A percentile compares a stretch with the other conserved stretches of the same genome.
Conservation (phyloP, 1,140 invertebrate genomes). For the Papilio helenus region DNA sequence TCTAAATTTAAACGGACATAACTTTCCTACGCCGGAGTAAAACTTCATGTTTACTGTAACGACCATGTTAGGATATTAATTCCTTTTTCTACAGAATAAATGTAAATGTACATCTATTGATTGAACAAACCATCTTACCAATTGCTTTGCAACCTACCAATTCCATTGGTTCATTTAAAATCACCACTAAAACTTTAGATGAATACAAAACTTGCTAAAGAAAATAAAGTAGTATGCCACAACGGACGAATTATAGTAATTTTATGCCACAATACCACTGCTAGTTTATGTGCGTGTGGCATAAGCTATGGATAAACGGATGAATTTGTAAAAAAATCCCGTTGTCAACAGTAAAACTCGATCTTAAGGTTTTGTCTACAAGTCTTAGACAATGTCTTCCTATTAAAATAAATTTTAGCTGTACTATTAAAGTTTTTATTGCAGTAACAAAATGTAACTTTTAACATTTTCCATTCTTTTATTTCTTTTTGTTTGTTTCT, state of each 20-base stretch:
- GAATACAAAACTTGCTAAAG: background rate
- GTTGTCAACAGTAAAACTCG: too few species aligned
- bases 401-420: conserved; percentile 30
- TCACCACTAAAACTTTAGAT: background rate
- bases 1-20: conserved; percentile 34
- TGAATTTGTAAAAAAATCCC: too few species aligned
- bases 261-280: background rate
- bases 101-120: background rate
- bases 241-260: background rate
- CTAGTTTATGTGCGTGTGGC: background rate
- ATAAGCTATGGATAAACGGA: too few species aligned
- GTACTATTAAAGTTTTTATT: conserved; percentile 32
- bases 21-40: conserved; percentile 31
- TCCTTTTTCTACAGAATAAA: background rate
- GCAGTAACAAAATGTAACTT: conserved; percentile 33
- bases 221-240: background rate
- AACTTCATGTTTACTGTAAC: conserved; percentile 34
- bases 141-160: too few species aligned
- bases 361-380: background rate
- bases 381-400: background rate
- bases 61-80: conserved; percentile 1
- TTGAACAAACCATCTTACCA: too few species aligned
- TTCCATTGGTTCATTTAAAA: background rate
- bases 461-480: conserved; percentile 32
- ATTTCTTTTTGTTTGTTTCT: conserved; percentile 38